Conservation (phyloP, 2,797 vertebrate genomes). For the Enteromius mattozi region DNA sequence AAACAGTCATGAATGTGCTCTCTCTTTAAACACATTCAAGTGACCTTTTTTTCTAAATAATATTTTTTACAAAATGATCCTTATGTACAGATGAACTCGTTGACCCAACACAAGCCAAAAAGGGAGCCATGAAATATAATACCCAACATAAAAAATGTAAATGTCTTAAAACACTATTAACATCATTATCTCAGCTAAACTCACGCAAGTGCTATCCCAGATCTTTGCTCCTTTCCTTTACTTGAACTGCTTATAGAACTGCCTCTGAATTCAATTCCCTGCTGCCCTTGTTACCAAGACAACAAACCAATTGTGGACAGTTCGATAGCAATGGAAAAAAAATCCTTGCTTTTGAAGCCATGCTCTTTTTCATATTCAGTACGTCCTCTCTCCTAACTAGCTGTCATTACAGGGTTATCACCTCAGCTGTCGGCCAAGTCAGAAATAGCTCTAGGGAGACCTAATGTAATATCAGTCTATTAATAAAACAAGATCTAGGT, state of each 20-base stretch:
- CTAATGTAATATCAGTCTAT: background rate
- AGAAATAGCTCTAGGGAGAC: background rate
- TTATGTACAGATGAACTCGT: background rate
- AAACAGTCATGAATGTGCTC: background rate
- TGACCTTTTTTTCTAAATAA: background rate
- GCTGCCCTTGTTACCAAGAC: background rate
- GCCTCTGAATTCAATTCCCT: background rate
- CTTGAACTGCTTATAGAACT: background rate
- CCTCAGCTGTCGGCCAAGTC: background rate
- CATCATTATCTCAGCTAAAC: background rate
- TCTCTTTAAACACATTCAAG: background rate
- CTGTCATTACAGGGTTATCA: background rate
- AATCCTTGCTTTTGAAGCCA: background rate
- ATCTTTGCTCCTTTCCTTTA: background rate
- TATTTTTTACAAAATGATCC: background rate
- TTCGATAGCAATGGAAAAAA: background rate
- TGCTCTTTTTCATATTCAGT: background rate
- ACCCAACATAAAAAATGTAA: background rate
- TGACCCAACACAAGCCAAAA: background rate
- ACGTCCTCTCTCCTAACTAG: background rate
- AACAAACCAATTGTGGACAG: background rate
- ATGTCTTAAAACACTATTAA: background rate
- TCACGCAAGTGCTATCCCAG: background rate
- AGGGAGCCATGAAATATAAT: background rate
- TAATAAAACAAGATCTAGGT: slow-evolving; percentile 1